Evolutionary conservation across 2,113 vertebrate genomes (phyloP).

Genomic region (Oreocharis arfaki): DNA sequence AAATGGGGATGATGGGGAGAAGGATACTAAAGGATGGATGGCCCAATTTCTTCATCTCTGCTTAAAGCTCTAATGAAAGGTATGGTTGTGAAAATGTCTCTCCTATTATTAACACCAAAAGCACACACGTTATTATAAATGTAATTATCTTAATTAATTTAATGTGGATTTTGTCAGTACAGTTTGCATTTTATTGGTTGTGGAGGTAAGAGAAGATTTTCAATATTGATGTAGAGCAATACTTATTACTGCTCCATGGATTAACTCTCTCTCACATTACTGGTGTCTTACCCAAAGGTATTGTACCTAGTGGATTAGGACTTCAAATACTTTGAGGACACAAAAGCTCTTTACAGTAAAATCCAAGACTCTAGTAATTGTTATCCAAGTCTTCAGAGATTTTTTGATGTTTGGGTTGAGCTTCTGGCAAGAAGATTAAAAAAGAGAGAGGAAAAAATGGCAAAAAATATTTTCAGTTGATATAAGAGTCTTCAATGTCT

Average conservation of each 20-base stretch:
- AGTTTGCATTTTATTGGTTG: constrained; percentile 34
- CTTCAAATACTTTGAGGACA: constrained; percentile 63
- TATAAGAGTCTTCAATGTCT: constrained; percentile 49
- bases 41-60: neutral
- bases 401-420: constrained; percentile 59
- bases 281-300: constrained; percentile 14
- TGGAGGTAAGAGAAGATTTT: constrained; percentile 16
- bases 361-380: constrained; percentile 66
- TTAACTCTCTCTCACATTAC: constrained; percentile 32
- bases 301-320: constrained; percentile 69
- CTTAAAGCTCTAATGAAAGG: neutral
- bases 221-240: neutral
- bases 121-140: neutral
- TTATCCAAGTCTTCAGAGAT: constrained; percentile 54
- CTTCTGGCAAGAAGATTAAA: constrained; percentile 40
- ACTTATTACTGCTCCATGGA: constrained; percentile 26
- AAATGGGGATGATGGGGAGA: neutral
- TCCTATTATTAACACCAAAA: neutral
- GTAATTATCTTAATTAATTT: constrained; percentile 34
- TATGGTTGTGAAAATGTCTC: neutral
- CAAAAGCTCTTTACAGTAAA: constrained; percentile 63
- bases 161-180: constrained; percentile 11
- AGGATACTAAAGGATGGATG: neutral
- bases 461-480: constrained; percentile 43
- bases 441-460: neutral